These are phyloP conservation scores for Balaeniceps rex DNA, from an alignment of 2,113 vertebrate species.

Conservation along the genomic window DNA sequence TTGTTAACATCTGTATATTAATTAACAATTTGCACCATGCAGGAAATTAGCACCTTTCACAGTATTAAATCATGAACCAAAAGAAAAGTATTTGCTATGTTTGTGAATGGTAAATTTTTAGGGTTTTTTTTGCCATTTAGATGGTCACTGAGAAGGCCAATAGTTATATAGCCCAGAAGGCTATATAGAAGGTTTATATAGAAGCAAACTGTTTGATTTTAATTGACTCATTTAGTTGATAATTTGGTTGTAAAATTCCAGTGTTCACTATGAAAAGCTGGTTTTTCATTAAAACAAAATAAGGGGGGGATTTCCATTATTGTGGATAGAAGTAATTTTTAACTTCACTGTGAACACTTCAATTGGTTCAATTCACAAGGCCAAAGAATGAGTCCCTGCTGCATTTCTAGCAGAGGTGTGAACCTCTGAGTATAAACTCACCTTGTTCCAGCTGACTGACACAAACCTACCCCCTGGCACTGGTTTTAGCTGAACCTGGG, in stretches of 20 bases:
- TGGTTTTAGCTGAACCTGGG: not conserved
- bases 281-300: not conserved
- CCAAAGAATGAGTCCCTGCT: not conserved
- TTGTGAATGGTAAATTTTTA: not conserved
- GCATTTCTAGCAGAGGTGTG: not conserved
- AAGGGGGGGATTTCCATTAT: rapidly evolving
- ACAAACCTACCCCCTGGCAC: not conserved
- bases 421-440: not conserved
- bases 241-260: not conserved
- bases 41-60: not conserved
- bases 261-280: not conserved
- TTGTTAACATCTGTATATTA: not conserved
- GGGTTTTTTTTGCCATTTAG: not conserved
- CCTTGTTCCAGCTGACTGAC: not conserved
- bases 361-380: not conserved
- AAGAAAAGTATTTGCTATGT: not conserved
- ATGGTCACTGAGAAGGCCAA: not conserved
- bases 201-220: not conserved
- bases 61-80: not conserved
- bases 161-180: not conserved
- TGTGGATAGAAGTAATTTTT: not conserved
- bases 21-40: not conserved
- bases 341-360: slow-evolving; percentile 18
- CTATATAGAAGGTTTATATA: not conserved
- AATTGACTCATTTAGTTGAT: not conserved